These are phyloP conservation scores for Caenorhabditis wallacei DNA, from an alignment of 2,888 invertebrate genomes.

Conservation along the genomic window DNA sequence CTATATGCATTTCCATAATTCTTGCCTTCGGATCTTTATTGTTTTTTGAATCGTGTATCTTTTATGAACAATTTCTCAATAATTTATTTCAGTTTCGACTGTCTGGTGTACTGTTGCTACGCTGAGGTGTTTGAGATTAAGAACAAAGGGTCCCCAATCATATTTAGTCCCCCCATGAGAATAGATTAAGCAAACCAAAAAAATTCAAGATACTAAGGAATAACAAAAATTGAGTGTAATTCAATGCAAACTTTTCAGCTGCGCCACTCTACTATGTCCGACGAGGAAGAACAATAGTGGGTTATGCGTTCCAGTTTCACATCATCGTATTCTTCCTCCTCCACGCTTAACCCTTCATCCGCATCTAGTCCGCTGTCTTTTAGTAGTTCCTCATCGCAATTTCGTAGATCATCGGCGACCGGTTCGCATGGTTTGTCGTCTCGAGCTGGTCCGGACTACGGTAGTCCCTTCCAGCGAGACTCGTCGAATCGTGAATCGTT, in stretches of 20 bases:
- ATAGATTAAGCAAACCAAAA: conserved; percentile 64
- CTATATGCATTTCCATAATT: neutral
- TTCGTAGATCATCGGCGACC: conserved; percentile 63
- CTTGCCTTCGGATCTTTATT: neutral
- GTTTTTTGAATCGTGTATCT: neutral
- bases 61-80: neutral
- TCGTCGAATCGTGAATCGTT: conserved; percentile 59
- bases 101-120: conserved; percentile 64
- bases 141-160: conserved; percentile 51
- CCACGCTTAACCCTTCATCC: conserved; percentile 58
- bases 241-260: conserved; percentile 69
- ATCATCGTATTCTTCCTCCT: conserved; percentile 65
- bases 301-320: conserved; percentile 75
- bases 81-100: conserved; percentile 63
- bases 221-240: conserved; percentile 44
- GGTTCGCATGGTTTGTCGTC: conserved; percentile 45
- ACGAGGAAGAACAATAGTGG: conserved; percentile 80
- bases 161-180: conserved; percentile 54
- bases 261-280: conserved; percentile 74
- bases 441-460: conserved; percentile 48
- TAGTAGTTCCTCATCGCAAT: conserved; percentile 65
- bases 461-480: conserved; percentile 62
- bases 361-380: conserved; percentile 59
- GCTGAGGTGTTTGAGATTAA: conserved; percentile 61
- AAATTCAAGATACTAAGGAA: conserved; percentile 10